Evolutionary conservation across 2,888 invertebrate genomes (phyloP).

Genomic region (Leptarthrus brevirostris): DNA sequence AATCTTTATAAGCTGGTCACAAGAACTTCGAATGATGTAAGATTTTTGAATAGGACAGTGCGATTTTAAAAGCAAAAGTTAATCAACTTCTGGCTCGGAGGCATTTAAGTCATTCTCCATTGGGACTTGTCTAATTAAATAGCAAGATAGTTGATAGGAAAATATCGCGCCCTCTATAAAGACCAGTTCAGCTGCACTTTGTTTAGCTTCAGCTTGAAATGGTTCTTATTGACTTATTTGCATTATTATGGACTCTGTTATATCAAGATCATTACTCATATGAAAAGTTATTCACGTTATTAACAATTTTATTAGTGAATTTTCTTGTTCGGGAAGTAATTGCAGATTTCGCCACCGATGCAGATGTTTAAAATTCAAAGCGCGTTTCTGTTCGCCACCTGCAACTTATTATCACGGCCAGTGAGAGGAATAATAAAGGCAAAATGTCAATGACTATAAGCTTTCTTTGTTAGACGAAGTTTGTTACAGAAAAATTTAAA

Average conservation of each 20-base stretch:
- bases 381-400: conserved; percentile 4
- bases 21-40: conserved; percentile 22
- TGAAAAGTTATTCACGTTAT: background rate
- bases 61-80: conserved; percentile 3
- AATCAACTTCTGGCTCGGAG: background rate
- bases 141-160: background rate
- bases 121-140: conserved; percentile 9
- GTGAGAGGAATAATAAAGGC: conserved; percentile 3
- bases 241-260: background rate
- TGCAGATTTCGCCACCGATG: conserved; percentile 7
- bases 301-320: conserved; percentile 11
- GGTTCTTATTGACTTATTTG: background rate
- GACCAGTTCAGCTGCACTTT: no score
- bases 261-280: background rate
- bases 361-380: conserved; percentile 15
- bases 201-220: background rate
- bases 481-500: no score
- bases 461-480: conserved; percentile 12
- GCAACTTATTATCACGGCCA: background rate
- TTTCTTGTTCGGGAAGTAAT: conserved; percentile 8
- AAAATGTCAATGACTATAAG: conserved; percentile 26
- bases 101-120: no score
- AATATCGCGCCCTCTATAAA: background rate
- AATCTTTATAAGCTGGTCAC: conserved; percentile 11
- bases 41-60: conserved; percentile 7